Evolutionary conservation across 1,140 invertebrate genomes (phyloP).

Genomic region (Nixonia krombeini): DNA sequence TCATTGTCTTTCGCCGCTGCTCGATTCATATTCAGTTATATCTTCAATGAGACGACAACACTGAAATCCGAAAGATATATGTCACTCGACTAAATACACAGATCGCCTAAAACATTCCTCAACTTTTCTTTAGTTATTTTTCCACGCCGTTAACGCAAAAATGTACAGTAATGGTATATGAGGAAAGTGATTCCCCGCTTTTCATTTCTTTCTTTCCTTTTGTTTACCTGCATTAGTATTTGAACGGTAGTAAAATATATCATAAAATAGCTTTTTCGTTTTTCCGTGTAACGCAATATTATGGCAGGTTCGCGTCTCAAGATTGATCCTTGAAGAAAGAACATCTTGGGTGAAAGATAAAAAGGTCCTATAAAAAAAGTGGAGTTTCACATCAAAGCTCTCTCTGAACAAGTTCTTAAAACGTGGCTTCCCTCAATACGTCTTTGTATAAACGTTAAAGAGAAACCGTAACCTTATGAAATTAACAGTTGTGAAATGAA

Average conservation of each 20-base stretch:
- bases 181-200: no score
- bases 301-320: neutral
- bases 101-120: no score
- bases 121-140: no score
- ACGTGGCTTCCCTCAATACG: neutral
- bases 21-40: no score
- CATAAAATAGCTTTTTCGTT: neutral
- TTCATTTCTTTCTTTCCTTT: no score
- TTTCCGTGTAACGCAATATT: constrained; percentile 11
- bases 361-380: neutral
- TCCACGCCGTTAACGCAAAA: no score
- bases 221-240: neutral
- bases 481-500: constrained; percentile 4
- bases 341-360: constrained; percentile 30
- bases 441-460: neutral
- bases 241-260: neutral
- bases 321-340: constrained; percentile 16
- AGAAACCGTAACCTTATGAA: constrained; percentile 3
- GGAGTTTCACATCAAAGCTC: neutral
- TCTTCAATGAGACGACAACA: no score
- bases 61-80: no score
- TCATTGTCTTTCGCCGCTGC: constrained; percentile 22
- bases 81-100: no score
- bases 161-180: no score
- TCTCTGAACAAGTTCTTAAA: constrained; percentile 2